Percentiles rank a stretch among this genome's conserved stretches.
These are phyloP conservation scores for Myotis brandtii DNA, from an alignment of 2,113 vertebrate species.

Conservation along the genomic window DNA sequence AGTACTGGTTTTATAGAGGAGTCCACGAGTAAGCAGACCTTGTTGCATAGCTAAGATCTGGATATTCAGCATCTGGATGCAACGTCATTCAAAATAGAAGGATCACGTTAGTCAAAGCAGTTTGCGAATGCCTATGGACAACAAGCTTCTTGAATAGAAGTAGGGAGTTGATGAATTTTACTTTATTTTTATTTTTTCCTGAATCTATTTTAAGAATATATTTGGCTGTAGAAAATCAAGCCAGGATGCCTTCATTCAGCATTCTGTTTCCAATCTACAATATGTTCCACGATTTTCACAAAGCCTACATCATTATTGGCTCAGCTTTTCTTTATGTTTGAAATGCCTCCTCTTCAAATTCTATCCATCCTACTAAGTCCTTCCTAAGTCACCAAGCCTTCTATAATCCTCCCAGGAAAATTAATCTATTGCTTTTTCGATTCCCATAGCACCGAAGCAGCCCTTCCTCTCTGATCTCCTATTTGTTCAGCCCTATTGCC, in stretches of 20 bases:
- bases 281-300: background rate
- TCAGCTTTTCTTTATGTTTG: constrained; percentile 4
- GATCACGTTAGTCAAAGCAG: background rate
- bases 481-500: background rate
- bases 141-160: background rate
- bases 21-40: background rate
- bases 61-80: background rate
- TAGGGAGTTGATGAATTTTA: background rate
- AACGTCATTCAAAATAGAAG: background rate
- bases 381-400: background rate
- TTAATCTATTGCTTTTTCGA: background rate
- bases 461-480: background rate
- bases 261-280: background rate
- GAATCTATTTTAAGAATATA: background rate
- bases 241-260: background rate
- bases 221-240: background rate
- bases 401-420: background rate
- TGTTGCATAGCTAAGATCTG: background rate
- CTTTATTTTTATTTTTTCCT: background rate
- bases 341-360: background rate
- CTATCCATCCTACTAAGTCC: background rate
- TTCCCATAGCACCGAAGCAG: background rate
- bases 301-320: background rate
- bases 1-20: background rate
- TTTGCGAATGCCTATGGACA: background rate